Base-by-base conservation (phyloP, 2,888 invertebrate genomes). In the Schrankia costaestrigalis region DNA sequence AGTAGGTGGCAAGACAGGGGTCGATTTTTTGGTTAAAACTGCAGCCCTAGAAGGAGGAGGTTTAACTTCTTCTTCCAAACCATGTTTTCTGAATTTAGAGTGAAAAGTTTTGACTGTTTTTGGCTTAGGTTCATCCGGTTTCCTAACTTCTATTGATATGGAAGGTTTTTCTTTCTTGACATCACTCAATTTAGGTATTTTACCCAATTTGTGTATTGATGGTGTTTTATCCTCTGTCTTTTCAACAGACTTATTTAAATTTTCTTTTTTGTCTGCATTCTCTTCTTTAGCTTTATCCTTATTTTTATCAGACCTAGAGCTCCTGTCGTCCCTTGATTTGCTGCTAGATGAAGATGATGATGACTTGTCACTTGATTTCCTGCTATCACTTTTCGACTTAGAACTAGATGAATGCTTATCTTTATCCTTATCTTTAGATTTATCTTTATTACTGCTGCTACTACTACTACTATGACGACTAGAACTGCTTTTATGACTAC, bases 71-170 rank as follows among this genome's bases (percentile, higher is more conserved):
- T 97, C 96, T 68, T 95, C 95, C 32, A 97, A 79, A 19, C 97
- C 97, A 61, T 96, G 97, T 29, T 96, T 96, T 51, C 97, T 91
- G 87, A 97, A 96, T 82, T 95, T 96, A 0, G 96, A 95, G 78
- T 96, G 93, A 72, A 93, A 96, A 9, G 95, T 94, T 90, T 97
- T 97, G 0, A 97, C 97, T 21, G 97, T 97, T 82, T 96, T 96
- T 3, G 95, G 93, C 60, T 96, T 91, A 7, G 90, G 89, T 31
- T 92, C 90, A 50, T 92, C 92, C 41, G 89, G 90, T 76, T 93
- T 94, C 41, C 94, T 89, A 34, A 93, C 91, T 88, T 95, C 95
- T 55, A 95, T 94, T 0, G 95, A 94, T 73, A 95, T 94, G 2
- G 94, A 93, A 21, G 93, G 92, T 54, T 93, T 94, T 56, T 93